A percentile compares a stretch with the other conserved stretches of the same genome.
These are phyloP conservation scores for Vidua chalybeata DNA, from an alignment of 2,113 vertebrate species.

Conservation along the genomic window DNA sequence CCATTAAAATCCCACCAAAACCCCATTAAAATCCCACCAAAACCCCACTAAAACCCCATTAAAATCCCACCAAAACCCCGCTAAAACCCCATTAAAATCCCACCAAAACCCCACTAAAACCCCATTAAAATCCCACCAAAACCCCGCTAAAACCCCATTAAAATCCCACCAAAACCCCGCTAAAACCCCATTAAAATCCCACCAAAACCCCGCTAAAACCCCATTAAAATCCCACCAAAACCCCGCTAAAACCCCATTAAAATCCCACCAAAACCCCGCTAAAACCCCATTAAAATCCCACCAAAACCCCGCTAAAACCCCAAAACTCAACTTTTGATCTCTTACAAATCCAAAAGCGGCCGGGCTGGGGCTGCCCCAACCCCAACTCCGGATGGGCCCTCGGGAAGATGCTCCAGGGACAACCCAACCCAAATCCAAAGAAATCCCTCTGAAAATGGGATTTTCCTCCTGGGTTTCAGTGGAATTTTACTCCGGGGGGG, in stretches of 20 bases:
- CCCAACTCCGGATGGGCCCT: rapidly evolving
- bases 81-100: too few species aligned
- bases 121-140: background rate
- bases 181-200: background rate
- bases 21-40: background rate
- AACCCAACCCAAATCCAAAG: background rate
- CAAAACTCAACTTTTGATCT: background rate
- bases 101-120: background rate
- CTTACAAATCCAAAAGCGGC: rapidly evolving
- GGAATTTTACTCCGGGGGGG: background rate
- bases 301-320: rapidly evolving
- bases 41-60: background rate
- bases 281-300: too few species aligned
- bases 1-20: background rate
- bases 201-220: background rate
- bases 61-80: background rate
- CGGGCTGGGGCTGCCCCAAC: rapidly evolving
- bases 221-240: too few species aligned
- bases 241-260: background rate
- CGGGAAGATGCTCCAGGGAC: background rate
- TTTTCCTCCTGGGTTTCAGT: background rate
- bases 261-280: background rate
- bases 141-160: too few species aligned
- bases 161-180: background rate
- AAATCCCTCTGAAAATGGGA: background rate